phyloP scores from a whole-genome alignment of 2,888 invertebrate species.

The Oligia fasciuncula region DNA sequence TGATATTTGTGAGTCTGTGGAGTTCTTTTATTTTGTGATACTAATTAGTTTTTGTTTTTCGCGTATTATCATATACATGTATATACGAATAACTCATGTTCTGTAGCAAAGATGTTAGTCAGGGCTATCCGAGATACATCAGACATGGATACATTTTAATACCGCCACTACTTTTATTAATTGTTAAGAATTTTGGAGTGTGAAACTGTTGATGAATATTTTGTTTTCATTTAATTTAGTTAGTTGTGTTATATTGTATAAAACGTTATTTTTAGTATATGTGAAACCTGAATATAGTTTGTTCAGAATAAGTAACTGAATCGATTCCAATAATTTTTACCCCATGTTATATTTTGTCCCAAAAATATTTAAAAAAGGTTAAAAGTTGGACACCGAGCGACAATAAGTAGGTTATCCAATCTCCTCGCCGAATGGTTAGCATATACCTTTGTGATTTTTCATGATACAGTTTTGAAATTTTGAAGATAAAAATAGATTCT shows the following conservation, averaged over 20 bases:
- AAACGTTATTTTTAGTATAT: too few species aligned
- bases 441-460: too few species aligned
- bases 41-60: background rate
- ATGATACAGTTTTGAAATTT: too few species aligned
- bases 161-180: background rate
- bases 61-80: background rate
- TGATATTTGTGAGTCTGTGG: background rate
- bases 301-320: too few species aligned
- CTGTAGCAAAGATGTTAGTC: background rate
- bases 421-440: too few species aligned
- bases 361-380: too few species aligned
- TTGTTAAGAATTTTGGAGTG: background rate
- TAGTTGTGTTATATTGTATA: background rate
- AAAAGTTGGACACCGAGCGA: too few species aligned
- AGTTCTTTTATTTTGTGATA: background rate
- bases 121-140: background rate
- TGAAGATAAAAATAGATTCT: too few species aligned
- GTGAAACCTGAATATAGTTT: too few species aligned
- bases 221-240: background rate
- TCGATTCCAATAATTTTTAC: too few species aligned
- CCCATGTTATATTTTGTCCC: too few species aligned
- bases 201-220: background rate
- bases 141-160: background rate
- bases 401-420: too few species aligned
- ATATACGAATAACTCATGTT: background rate